Evolutionary conservation across 1,140 invertebrate species (phyloP), one percentile per base, ranked within the genome.

Genomic region (Brachionus koreanus): DNA sequence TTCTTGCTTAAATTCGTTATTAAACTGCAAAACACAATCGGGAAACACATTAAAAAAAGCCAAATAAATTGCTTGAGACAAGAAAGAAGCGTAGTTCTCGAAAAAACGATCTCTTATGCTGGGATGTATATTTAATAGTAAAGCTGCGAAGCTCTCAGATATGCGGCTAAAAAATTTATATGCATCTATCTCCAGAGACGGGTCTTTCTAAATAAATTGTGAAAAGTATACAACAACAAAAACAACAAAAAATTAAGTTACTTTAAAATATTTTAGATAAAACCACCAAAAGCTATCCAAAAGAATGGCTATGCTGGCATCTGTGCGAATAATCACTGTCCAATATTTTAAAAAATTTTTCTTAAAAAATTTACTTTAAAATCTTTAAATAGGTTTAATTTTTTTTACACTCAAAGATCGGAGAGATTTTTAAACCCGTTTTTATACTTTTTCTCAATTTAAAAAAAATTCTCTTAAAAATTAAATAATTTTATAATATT

Each of bases 271-370:
- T 57, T 37, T 65, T 19, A 79, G 23, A 43, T 61, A 79, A 65
- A 79, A 79, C 76, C 76, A 79, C 76, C 76, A 79, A 79, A 79
- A 79, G 16, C 49, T 61, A 25, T 79, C 76, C 9, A 79, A 25
- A 6, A 79, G 29, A 29, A 79, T 79, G 13, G 76, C 76, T 25
- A 39, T 42, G 23, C 49, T 65, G 1, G 76, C 76, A 19, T 79
- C 76, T n/a, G 35, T 79, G 29, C 76, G 19, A 25, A 79, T 65
- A 7, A 79, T 79, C 0, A 19, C 19, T 9, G 49, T 61, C 76
- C 76, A 79, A 61, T 79, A 79, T 65, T 79, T 79, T 12, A 79
- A 25, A 65, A 79, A 79, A 35, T 19, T 43, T 79, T 52, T 61
- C 74, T 77, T 37, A 35, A 33, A 29, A 29, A 29, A 29, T 29